Base-by-base conservation (phyloP, 2,888 invertebrate genomes). In the Eucriotettix oculatus region DNA sequence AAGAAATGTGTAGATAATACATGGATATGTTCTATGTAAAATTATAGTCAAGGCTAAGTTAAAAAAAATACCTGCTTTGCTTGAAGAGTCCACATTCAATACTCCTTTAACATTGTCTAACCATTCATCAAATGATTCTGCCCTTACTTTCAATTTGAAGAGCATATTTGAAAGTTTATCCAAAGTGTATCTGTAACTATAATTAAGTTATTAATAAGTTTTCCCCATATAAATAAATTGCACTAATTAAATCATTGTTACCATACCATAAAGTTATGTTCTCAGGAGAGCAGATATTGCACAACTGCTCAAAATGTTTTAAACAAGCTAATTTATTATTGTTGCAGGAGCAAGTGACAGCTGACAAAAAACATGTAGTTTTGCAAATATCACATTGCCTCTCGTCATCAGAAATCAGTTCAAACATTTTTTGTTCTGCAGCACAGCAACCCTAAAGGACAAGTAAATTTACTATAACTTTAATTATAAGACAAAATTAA, bases 321-420 rank as follows among this genome's bases (percentile, higher is more conserved):
- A 96, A 78, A 71, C 98, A 99, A 56, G 90, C 94, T 58, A 96
- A 78, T 68, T 79, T 78, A 62, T 83, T 75, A 63, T 77, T 77
- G 63, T 84, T 82, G 71, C 95, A 98, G 40, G 81, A 75, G 68
- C 99, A 99, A 59, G 90, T 87, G 59, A 99, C 86, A 54, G 94
- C 95, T 56, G 97, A 98, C 66, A 99, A 79, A 78, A 96, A 99
- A 74, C 97, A 93, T 48, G 98, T 99, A 0, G 98, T 98, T 75
- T 96, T 95, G 77, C 99, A 99, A 69, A 86, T 79, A 71, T 86
- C 85, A 74, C 98, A 99, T 73, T 94, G 93, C 14, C 98, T 81
- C 72, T 91, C 92, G 74, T 99, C 98, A 74, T 99, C 98, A 17
- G 93, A 89, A 54, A 97, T 79, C 63, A 94, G 76, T 75, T 99